These are phyloP conservation scores for Oreochromis grahami DNA, from an alignment of 2,797 vertebrate species.

Conservation along the genomic window DNA sequence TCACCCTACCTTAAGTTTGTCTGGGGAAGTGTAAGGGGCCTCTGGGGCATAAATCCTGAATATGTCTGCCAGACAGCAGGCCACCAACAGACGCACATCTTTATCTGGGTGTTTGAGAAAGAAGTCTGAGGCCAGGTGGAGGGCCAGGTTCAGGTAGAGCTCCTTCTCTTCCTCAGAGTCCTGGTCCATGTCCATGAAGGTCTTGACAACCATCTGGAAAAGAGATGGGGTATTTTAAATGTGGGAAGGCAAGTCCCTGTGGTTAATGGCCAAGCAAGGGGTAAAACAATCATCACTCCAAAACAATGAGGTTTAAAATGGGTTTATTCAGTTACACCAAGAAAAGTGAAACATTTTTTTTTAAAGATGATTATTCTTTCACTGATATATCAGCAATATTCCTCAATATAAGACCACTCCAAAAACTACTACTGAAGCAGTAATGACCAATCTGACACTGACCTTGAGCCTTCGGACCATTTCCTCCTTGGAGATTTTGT, in stretches of 20 bases:
- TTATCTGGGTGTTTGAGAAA: conserved; percentile 98
- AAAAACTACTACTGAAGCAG: neutral
- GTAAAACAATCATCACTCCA: neutral
- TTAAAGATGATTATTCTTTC: neutral
- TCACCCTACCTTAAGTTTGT: conserved; percentile 89
- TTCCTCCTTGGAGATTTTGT: conserved; percentile 99
- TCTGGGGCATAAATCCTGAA: conserved; percentile 98
- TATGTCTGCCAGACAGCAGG: conserved; percentile 97
- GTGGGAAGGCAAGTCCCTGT: neutral
- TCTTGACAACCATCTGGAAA: conserved; percentile 97
- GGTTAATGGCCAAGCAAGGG: neutral
- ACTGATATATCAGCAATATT: neutral
- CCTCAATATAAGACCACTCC: neutral
- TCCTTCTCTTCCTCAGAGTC: conserved; percentile 99
- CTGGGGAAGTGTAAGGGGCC: conserved; percentile 95
- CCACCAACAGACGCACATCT: conserved; percentile 94
- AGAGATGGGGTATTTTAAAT: neutral
- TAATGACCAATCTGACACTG: neutral
- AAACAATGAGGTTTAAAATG: neutral
- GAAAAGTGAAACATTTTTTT: neutral
- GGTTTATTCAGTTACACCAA: neutral
- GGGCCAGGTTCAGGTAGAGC: conserved; percentile 92
- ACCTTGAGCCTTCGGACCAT: conserved; percentile 99
- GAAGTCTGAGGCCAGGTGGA: conserved; percentile 98
- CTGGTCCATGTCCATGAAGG: conserved; percentile 99